phyloP scores from a whole-genome alignment of 1,140 invertebrate genomes.

The Hycleus phaleratus region DNA sequence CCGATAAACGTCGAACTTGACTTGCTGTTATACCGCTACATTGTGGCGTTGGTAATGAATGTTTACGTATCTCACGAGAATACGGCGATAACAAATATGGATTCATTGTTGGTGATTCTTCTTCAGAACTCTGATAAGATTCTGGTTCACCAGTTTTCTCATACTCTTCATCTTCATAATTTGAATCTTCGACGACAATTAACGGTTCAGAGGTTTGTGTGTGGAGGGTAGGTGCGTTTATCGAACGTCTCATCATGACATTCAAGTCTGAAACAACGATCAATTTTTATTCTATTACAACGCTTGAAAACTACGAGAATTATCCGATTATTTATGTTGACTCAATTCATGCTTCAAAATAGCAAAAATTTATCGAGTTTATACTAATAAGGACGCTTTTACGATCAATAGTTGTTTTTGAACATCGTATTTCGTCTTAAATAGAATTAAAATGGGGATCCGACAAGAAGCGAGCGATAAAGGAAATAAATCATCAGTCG shows the following conservation, averaged over 20 bases:
- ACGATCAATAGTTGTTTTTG: too few relatives aligned
- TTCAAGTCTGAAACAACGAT: too few relatives aligned
- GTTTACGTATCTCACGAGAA: constrained; percentile 59
- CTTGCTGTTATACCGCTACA: constrained; percentile 77
- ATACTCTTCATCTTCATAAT: constrained; percentile 56
- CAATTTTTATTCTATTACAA: too few relatives aligned
- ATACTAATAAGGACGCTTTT: background rate
- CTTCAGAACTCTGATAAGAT: constrained; percentile 55
- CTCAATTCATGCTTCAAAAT: background rate
- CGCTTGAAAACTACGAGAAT: too few relatives aligned
- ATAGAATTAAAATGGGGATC: too few relatives aligned
- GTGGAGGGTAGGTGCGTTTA: constrained; percentile 42
- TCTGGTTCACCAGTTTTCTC: constrained; percentile 34
- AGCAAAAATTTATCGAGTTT: background rate
- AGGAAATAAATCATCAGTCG: too few relatives aligned
- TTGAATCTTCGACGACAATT: constrained; percentile 72
- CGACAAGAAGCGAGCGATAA: too few relatives aligned
- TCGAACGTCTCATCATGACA: constrained; percentile 39
- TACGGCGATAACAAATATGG: constrained; percentile 73
- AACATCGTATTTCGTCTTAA: too few relatives aligned
- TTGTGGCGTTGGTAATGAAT: constrained; percentile 71
- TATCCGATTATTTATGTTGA: too few relatives aligned
- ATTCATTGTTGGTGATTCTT: constrained; percentile 64
- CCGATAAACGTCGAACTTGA: constrained; percentile 70
- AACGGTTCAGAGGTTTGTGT: constrained; percentile 56